phyloP scores from a whole-genome alignment of 2,888 invertebrate species.

The Helleia helle region DNA sequence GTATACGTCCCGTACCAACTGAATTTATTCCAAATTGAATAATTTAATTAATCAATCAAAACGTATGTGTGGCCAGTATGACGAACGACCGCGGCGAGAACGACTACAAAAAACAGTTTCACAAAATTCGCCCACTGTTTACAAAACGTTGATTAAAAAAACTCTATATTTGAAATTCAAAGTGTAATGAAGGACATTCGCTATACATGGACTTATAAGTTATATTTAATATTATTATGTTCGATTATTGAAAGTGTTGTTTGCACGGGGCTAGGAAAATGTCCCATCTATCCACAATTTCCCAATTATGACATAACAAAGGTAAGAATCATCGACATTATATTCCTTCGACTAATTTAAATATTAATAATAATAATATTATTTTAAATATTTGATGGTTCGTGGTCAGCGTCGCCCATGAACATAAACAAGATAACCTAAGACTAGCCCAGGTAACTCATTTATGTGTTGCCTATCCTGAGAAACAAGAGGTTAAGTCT shows the following conservation, averaged over 20 bases:
- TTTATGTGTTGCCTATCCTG: too few species aligned
- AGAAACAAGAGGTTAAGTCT: too few species aligned
- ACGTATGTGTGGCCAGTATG: conserved; percentile 22
- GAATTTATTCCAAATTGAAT: conserved; percentile 14
- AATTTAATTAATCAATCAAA: conserved; percentile 23
- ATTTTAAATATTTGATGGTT: too few species aligned
- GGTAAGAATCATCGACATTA: too few species aligned
- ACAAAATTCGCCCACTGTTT: conserved; percentile 22
- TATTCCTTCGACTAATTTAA: too few species aligned
- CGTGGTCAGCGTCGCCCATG: too few species aligned
- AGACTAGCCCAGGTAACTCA: too few species aligned
- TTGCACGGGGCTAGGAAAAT: conserved; percentile 76
- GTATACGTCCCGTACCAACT: conserved; percentile 12
- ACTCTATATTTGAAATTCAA: conserved; percentile 4
- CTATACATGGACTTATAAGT: conserved; percentile 29
- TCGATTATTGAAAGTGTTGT: conserved; percentile 34
- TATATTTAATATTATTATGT: conserved; percentile 37
- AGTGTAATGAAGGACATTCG: conserved; percentile 47
- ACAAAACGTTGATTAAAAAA: conserved; percentile 19
- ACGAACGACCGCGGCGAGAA: conserved; percentile 19
- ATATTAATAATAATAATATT: too few species aligned
- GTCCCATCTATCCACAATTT: conserved; percentile 78
- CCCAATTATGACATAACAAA: conserved; percentile 77
- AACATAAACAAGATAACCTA: too few species aligned
- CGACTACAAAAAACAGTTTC: conserved; percentile 16